Base-by-base conservation (phyloP, 2,113 vertebrate species). In the Uropsilus gracilis region DNA sequence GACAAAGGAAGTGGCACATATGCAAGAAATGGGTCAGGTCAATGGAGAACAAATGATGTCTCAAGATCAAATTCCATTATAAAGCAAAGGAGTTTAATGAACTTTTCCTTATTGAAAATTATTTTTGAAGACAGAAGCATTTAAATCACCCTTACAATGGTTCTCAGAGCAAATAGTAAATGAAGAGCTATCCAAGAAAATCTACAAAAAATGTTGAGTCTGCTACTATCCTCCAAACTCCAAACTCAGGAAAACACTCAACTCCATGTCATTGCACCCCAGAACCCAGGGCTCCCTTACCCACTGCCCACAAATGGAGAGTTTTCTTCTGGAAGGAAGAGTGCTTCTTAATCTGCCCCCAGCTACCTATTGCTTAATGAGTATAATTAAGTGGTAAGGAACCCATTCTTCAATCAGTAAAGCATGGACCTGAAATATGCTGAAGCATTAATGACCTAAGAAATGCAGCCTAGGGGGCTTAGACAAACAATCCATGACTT, bases 361-460 rank as follows among this genome's bases (percentile, higher is more conserved):
- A 69, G 1, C 44, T 24, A 20, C 34, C 80, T 34, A 20, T 46
- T 71, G 39, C 50, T 48, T 50, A 75, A 50, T 26, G 53, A 57
- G 50, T 55, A 5, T 8, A 22, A 5, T 22, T 18, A 2, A 22
- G 5, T n/a, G 2, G n/a, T 24, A 2, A 26, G 14, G 2, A 8
- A 63, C 61, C 63, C 42, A 32, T 69, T 69, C 42, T 22, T 48
- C n/a, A n/a, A n/a, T n/a, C n/a, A n/a, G n/a, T n/a, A n/a, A n/a
- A n/a, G n/a, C n/a, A n/a, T n/a, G n/a, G n/a, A n/a, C n/a, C n/a
- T n/a, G n/a, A n/a, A n/a, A n/a, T n/a, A n/a, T n/a, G n/a, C n/a
- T n/a, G n/a, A n/a, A n/a, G n/a, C n/a, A n/a, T n/a, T n/a, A n/a
- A n/a, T n/a, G n/a, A n/a, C n/a, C n/a, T n/a, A n/a, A n/a, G n/a